Percentiles rank a stretch among this genome's conserved stretches.
phyloP scores from a whole-genome alignment of 2,113 vertebrate genomes.

The Perognathus longimembris region DNA sequence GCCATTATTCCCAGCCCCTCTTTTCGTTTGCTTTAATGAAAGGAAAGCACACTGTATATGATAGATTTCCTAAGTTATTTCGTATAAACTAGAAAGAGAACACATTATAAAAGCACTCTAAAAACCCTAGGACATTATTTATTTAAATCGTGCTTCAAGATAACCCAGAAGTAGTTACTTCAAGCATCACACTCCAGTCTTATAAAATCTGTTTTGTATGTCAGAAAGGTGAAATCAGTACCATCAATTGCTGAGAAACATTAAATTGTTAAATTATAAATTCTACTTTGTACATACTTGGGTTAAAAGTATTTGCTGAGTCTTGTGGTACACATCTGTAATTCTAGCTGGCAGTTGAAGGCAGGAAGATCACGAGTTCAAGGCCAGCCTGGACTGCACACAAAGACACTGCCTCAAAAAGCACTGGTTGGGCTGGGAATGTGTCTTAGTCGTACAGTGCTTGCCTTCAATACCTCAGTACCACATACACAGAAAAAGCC shows the following conservation, averaged over 20 bases:
- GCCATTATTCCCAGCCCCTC: background rate
- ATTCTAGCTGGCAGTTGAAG: background rate
- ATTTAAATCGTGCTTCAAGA: constrained; percentile 41
- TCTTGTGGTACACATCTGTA: background rate
- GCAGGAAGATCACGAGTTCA: background rate
- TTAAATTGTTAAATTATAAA: constrained; percentile 23
- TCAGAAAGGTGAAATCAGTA: constrained; percentile 37
- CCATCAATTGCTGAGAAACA: constrained; percentile 18
- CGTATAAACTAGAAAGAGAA: constrained; percentile 1
- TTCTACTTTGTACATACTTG: constrained; percentile 5
- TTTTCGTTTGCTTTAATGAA: background rate
- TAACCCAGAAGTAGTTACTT: background rate
- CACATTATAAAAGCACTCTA: constrained; percentile 15
- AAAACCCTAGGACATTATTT: background rate
- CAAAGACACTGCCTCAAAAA: background rate
- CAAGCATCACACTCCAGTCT: background rate
- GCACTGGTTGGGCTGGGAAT: too few species aligned
- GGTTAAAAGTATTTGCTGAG: background rate
- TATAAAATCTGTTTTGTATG: constrained; percentile 32
- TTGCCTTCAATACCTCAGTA: too few species aligned
- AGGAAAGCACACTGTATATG: background rate
- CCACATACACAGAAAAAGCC: too few species aligned
- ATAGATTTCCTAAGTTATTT: background rate
- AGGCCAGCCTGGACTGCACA: background rate
- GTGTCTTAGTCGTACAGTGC: too few species aligned